A percentile compares a stretch with the other conserved stretches of the same genome.
phyloP scores from a whole-genome alignment of 1,140 invertebrate genomes.

The Achroia grisella region DNA sequence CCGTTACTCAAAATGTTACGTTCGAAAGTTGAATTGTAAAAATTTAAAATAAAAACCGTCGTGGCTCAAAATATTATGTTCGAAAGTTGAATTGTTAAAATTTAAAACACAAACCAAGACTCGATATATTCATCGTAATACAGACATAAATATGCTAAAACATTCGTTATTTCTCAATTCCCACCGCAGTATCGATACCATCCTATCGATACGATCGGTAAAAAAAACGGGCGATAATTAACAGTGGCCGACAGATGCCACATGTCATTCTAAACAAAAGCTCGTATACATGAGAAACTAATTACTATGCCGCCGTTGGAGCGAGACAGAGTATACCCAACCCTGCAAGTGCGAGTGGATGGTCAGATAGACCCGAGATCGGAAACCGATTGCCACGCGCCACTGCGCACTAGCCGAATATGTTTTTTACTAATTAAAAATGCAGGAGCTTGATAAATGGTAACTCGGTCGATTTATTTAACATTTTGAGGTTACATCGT shows the following conservation, averaged over 20 bases:
- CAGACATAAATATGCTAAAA: no score
- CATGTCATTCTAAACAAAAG: conserved; percentile 62
- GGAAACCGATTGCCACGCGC: conserved; percentile 60
- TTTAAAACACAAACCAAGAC: no score
- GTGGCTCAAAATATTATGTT: no score
- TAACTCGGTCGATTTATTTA: conserved; percentile 29
- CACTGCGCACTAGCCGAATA: conserved; percentile 55
- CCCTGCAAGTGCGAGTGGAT: conserved; percentile 15
- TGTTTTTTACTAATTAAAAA: conserved; percentile 65
- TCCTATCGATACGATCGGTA: conserved; percentile 28
- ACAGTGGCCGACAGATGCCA: conserved; percentile 31
- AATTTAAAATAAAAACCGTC: no score
- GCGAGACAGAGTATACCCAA: conserved; percentile 11
- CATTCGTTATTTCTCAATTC: no score
- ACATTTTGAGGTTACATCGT: conserved; percentile 5
- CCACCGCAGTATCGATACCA: conserved; percentile 12
- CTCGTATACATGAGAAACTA: conserved; percentile 56
- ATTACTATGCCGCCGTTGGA: conserved; percentile 35
- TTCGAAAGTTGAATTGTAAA: no score
- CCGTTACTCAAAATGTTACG: no score
- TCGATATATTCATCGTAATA: no score
- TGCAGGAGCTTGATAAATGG: conserved; percentile 47
- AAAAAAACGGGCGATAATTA: conserved; percentile 50
- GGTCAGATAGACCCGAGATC: conserved; percentile 27
- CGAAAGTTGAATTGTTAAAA: no score